Percentiles rank a stretch among this genome's conserved stretches.
phyloP scores from a whole-genome alignment of 1,140 invertebrate species.

The Drosophila kohkoa region DNA sequence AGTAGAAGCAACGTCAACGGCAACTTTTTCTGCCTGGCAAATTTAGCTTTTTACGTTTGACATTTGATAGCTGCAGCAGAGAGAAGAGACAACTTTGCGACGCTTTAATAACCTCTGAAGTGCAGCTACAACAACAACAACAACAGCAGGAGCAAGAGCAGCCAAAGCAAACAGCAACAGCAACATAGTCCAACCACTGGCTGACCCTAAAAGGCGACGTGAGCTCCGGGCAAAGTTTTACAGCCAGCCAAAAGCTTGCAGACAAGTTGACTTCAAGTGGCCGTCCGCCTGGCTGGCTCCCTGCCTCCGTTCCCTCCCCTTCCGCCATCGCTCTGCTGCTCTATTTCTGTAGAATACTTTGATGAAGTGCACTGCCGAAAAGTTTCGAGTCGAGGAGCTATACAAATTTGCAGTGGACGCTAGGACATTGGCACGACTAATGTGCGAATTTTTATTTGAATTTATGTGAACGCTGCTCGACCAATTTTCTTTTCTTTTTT shows the following conservation, averaged over 20 bases:
- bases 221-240: constrained; percentile 59
- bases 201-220: constrained; percentile 63
- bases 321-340: neutral
- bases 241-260: constrained; percentile 41
- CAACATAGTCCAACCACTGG: constrained; percentile 52
- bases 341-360: constrained; percentile 42
- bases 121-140: constrained; percentile 34
- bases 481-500: constrained; percentile 24
- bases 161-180: constrained; percentile 21
- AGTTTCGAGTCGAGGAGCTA: constrained; percentile 58
- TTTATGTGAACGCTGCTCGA: constrained; percentile 57
- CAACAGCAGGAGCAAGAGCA: no score
- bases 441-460: constrained; percentile 79
- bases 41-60: constrained; percentile 65
- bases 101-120: constrained; percentile 61
- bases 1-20: constrained; percentile 15
- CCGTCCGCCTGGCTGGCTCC: constrained; percentile 28
- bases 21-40: constrained; percentile 63
- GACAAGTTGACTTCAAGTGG: constrained; percentile 65
- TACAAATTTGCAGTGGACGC: constrained; percentile 70
- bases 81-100: constrained; percentile 30
- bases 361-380: constrained; percentile 73
- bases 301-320: neutral
- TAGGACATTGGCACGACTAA: constrained; percentile 48
- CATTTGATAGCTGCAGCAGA: constrained; percentile 68